Conservation (phyloP, 2,113 vertebrate species). For the Catharus bicknelli region DNA sequence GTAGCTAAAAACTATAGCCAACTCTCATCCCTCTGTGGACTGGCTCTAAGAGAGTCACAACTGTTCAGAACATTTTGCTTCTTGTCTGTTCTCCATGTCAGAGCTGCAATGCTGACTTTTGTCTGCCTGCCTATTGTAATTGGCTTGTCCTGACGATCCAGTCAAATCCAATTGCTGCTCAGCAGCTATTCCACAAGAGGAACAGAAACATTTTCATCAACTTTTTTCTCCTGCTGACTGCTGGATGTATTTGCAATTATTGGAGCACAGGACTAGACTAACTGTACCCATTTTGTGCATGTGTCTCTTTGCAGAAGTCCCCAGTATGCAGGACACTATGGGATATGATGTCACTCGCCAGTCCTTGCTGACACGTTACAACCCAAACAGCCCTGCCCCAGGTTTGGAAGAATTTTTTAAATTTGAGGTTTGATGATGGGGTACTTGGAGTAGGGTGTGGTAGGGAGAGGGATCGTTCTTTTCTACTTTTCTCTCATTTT, state of each 20-base stretch:
- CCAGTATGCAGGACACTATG: slow-evolving; percentile 83
- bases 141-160: not conserved
- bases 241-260: not conserved
- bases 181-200: not conserved
- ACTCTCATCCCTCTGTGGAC: not conserved
- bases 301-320: slow-evolving; percentile 76
- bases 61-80: not conserved
- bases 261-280: not conserved
- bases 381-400: slow-evolving; percentile 49
- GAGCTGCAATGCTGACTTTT: not conserved
- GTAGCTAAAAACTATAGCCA: not conserved
- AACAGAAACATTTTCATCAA: not conserved
- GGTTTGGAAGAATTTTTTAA: slow-evolving; percentile 56
- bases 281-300: not conserved
- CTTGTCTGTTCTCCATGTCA: not conserved
- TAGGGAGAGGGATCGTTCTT: not conserved
- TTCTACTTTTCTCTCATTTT: not conserved
- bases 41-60: not conserved
- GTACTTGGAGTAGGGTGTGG: not conserved
- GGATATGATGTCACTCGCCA: slow-evolving; percentile 76
- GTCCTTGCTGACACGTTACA: slow-evolving; percentile 66
- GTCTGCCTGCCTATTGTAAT: not conserved
- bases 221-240: not conserved
- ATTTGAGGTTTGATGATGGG: not conserved
- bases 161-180: not conserved